Conservation (phyloP, 2,888 invertebrate species). For the Eupithecia pulchellata region DNA sequence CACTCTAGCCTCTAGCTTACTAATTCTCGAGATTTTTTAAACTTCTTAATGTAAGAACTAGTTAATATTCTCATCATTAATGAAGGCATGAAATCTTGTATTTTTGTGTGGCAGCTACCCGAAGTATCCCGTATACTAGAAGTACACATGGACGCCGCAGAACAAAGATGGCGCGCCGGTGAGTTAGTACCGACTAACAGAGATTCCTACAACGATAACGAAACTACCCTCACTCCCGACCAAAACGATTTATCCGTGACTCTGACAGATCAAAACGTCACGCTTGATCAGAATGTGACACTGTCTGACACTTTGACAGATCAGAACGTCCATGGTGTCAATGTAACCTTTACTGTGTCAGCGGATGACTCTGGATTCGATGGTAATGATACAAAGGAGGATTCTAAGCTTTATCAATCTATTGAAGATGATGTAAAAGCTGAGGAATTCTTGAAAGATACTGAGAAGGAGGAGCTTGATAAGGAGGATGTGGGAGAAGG, state of each 20-base stretch:
- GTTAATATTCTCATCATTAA: no score
- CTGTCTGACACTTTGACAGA: conserved; percentile 70
- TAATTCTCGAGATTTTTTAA: no score
- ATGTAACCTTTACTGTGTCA: conserved; percentile 32
- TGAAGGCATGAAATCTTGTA: no score
- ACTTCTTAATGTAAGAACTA: no score
- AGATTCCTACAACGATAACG: conserved; percentile 55
- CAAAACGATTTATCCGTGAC: conserved; percentile 70
- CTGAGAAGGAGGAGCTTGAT: conserved; percentile 29
- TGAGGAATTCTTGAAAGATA: neutral
- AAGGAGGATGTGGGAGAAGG: conserved; percentile 30
- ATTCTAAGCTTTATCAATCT: conserved; percentile 31
- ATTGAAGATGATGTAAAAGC: conserved; percentile 13
- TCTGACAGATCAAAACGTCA: conserved; percentile 59
- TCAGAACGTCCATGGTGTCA: conserved; percentile 42
- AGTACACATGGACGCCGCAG: conserved; percentile 70
- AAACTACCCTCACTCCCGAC: conserved; percentile 65
- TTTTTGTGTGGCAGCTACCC: conserved; percentile 61
- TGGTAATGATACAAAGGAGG: conserved; percentile 39
- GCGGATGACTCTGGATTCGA: conserved; percentile 48
- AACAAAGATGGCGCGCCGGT: conserved; percentile 66
- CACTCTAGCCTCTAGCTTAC: neutral
- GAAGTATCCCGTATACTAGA: conserved; percentile 75
- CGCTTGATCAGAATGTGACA: conserved; percentile 61
- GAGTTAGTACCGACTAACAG: conserved; percentile 58